phyloP scores from a whole-genome alignment of 2,113 vertebrate species.

The Hippoglossus stenolepis region DNA sequence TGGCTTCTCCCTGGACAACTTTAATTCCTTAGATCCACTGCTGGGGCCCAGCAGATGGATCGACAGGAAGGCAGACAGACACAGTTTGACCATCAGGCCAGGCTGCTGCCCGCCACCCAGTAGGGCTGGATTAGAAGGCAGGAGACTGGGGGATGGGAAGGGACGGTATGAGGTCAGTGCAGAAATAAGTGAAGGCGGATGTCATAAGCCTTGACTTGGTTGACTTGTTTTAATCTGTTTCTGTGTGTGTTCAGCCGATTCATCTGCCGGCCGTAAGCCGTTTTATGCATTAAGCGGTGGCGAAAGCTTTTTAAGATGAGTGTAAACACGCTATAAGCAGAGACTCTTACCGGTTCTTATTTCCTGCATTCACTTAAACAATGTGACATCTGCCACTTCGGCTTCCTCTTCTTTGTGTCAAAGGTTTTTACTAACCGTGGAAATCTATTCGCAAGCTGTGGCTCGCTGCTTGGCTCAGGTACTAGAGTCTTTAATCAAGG shows the following conservation, averaged over 20 bases:
- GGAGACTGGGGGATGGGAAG: constrained; percentile 62
- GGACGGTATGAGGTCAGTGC: constrained; percentile 59
- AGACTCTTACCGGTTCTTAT: constrained; percentile 6
- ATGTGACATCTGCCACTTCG: constrained; percentile 54
- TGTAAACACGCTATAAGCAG: constrained; percentile 48
- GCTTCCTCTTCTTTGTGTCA: constrained; percentile 26
- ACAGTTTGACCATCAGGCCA: constrained; percentile 61
- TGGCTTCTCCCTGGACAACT: constrained; percentile 25
- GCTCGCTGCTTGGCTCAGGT: constrained; percentile 26
- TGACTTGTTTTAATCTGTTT: constrained; percentile 67
- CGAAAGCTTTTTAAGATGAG: constrained; percentile 56
- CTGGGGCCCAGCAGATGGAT: constrained; percentile 64
- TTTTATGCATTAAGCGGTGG: constrained; percentile 52
- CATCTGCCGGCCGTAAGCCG: constrained; percentile 51
- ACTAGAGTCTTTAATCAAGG: neutral
- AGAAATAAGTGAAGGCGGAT: constrained; percentile 64
- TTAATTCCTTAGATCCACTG: constrained; percentile 53
- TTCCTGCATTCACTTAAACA: constrained; percentile 39
- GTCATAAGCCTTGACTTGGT: constrained; percentile 50
- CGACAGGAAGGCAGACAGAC: constrained; percentile 66
- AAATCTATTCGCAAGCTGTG: constrained; percentile 48
- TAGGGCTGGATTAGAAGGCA: constrained; percentile 67
- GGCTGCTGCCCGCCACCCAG: constrained; percentile 62
- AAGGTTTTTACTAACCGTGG: constrained; percentile 29
- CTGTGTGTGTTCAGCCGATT: constrained; percentile 46